Evolutionary conservation across 2,888 invertebrate species (phyloP).

Genomic region (Amphipoea lucens): DNA sequence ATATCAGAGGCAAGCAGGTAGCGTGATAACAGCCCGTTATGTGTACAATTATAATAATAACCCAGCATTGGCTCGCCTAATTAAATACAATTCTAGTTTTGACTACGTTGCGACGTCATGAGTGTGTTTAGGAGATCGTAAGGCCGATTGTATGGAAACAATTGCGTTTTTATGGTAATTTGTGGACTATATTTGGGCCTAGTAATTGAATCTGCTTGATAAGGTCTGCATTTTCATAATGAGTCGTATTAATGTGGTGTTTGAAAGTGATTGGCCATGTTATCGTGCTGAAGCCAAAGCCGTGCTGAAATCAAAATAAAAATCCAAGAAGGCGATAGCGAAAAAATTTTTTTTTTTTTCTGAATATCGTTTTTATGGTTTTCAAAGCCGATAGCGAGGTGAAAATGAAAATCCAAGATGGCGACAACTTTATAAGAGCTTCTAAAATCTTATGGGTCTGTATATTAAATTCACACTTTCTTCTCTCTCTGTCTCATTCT

Average conservation of each 20-base stretch:
- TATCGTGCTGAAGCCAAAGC: too few relatives aligned
- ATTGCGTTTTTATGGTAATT: constrained; percentile 51
- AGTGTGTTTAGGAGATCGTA: constrained; percentile 53
- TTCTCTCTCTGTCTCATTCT: too few relatives aligned
- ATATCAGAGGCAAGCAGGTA: constrained; percentile 69
- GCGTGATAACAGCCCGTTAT: constrained; percentile 71
- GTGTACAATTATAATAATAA: constrained; percentile 69
- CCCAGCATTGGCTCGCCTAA: constrained; percentile 65
- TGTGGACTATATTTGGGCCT: constrained; percentile 13
- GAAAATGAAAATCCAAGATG: too few relatives aligned
- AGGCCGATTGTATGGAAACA: constrained; percentile 32
- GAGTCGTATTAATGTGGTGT: background rate
- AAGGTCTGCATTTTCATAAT: constrained; percentile 20
- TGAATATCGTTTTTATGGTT: too few relatives aligned
- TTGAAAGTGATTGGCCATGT: background rate
- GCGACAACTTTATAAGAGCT: too few relatives aligned
- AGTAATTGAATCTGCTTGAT: constrained; percentile 35
- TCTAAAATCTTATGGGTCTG: too few relatives aligned
- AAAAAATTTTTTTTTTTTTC: too few relatives aligned
- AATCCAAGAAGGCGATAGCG: too few relatives aligned
- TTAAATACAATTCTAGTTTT: constrained; percentile 61
- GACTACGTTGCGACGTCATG: constrained; percentile 46
- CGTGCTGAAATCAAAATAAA: too few relatives aligned
- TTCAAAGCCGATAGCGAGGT: too few relatives aligned
- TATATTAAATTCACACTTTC: too few relatives aligned